Base-by-base conservation (phyloP, 1,140 invertebrate species). In the Drosophila suzukii region DNA sequence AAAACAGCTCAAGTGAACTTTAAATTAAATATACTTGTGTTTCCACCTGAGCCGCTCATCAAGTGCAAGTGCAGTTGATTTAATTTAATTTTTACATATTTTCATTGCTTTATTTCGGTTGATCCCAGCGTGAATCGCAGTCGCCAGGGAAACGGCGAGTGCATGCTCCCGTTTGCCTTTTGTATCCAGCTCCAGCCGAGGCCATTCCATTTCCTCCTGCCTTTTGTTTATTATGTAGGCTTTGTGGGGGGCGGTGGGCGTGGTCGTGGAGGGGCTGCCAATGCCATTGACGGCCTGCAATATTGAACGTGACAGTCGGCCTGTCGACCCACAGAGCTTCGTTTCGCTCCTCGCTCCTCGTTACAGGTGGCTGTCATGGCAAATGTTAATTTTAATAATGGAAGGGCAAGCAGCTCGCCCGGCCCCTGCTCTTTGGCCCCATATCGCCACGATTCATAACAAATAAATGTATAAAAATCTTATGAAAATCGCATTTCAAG, bases 231-330 rank as follows among this genome's bases (percentile, higher is more conserved):
- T 81, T 80, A 77, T 89, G 67, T 82, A 46, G 59, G 62, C 67
- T 79, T 70, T 86, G 55, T 5, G 59, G 47, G 38, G 43, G 68
- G 24, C 34, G 38, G 43, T 62, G 38, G 43, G 12, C 46, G 39
- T 59, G 53, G 57, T 41, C 7, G 7, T 13, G 43, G 15, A 44
- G 6, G 73, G 46, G 47, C 61, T 76, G 58, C 71, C 75, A 61
- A 73, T 88, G 60, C 62, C 63, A 82, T 85, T 91, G 81, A 83
- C 80, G 84, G 79, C 73, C 74, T 89, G 78, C 84, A 79, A 85
- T 91, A 91, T 91, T 79, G 84, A 79, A 90, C 89, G 90, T 91
- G 89, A 91, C 89, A 85, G 76, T 79, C 74, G 78, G 90, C 77
- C 71, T 46, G 60, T 75, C 73, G 73, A 67, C 73, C 66, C 68